Evolutionary conservation across 92 coral and sea anemone species (phyloP), one percentile per base, ranked within the genome.

Genomic region (Epizoanthus ramosus): DNA sequence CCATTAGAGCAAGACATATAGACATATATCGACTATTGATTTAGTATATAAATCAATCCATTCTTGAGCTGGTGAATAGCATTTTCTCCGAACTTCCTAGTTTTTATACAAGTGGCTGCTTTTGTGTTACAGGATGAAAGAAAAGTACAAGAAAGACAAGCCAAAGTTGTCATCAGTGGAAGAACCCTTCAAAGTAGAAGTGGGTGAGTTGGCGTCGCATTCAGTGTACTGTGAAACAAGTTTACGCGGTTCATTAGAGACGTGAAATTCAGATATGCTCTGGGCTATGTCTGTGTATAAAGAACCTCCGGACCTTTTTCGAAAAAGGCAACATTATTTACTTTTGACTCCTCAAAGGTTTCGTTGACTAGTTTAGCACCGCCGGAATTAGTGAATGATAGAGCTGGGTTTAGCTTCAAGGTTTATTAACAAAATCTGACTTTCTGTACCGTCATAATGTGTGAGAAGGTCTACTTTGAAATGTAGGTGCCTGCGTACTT

Each of bases 81-180:
- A 10, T 10, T 50, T 50, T 50, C 14, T 10, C 54, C 3, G 54
- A 50, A 50, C 10, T 9, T 50, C 54, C 14, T 50, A 50, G 13
- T 50, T 50, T 12, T 50, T 10, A 50, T 50, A 12, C 14, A 9
- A 50, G 54, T 50, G 15, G 50, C 12, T 21, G 57, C 13, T 14
- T 77, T 35, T 57, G 71, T 37, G 24, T 61, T 22, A 57, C 82
- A 77, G 82, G 68, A 77, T 77, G 82, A 77, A 77, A 43, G 71
- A 77, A 39, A 77, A 77, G 41, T 77, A 60, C 71, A 35, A 33
- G 39, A 77, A 61, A 77, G 39, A 59, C 25, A 77, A 61, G 17
- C 7, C 71, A 18, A 61, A 41, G 8, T 21, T 57, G 9, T 19
- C 58, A 17, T 15, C 8, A 23, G 15, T 16, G n/a, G 82, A 77